phyloP scores from a whole-genome alignment of 2,113 vertebrate species.

The Campylomormyrus numenius region DNA sequence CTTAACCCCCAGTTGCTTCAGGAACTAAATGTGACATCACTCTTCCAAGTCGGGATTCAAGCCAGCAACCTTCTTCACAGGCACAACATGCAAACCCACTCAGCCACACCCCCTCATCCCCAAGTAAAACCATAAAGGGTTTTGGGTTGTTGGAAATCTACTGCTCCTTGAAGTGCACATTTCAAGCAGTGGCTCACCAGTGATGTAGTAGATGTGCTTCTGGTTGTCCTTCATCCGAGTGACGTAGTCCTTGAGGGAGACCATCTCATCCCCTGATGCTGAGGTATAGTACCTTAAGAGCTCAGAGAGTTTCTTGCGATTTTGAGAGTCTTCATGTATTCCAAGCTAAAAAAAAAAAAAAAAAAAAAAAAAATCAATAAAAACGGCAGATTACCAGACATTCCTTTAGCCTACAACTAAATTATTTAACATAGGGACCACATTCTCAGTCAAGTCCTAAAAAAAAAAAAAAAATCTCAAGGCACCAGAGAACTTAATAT shows the following conservation, averaged over 20 bases:
- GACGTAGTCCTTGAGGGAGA: conserved; percentile 36
- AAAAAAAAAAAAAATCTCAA: neutral
- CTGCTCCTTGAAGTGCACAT: neutral
- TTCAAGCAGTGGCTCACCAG: conserved; percentile 22
- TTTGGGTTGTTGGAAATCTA: neutral
- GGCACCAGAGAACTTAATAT: too few species aligned
- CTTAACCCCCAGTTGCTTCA: neutral
- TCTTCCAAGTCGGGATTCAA: neutral
- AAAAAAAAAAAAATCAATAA: neutral
- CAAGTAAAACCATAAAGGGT: neutral
- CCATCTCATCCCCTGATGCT: conserved; percentile 33
- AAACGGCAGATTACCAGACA: neutral
- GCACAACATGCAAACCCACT: neutral
- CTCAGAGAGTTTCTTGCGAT: conserved; percentile 37
- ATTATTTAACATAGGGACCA: neutral
- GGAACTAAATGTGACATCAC: neutral
- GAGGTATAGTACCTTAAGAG: conserved; percentile 36
- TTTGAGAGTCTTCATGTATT: conserved; percentile 40
- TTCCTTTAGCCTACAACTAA: neutral
- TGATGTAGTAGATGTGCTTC: conserved; percentile 39
- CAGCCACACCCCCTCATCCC: neutral
- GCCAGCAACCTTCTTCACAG: neutral
- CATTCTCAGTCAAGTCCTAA: neutral
- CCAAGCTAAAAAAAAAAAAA: conserved; percentile 25
- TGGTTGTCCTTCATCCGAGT: conserved; percentile 39